Evolutionary conservation across 2,113 vertebrate species (phyloP), one percentile per base, ranked within the genome.

Genomic region (Sorex fumeus): DNA sequence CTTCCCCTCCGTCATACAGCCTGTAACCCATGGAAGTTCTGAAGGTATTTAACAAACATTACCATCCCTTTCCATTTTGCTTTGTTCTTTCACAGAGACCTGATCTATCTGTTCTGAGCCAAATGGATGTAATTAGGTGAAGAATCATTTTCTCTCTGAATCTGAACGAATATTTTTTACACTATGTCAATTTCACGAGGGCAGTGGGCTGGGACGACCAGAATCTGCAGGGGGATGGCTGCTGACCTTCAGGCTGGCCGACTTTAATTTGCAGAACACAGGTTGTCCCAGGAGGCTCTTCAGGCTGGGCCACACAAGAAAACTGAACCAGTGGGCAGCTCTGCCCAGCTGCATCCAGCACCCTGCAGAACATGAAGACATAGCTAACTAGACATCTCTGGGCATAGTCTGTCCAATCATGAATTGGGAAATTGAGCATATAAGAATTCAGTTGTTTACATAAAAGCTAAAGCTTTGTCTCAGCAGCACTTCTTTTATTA

Each of bases 191-290:
- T 94, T 95, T 94, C 92, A 94, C 95, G 96, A 96, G 97, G 94
- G 93, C 93, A 92, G 94, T 75, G 94, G 86, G 93, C 92, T 94
- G 40, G 84, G 96, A 95, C 0, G 2, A 93, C 75, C 84, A 94
- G 87, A 88, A 87, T 75, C 96, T 97, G 96, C 92, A 92, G 92
- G 94, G 93, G 93, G 96, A 91, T 91, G 76, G 87, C 90, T 88
- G 34, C 85, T 96, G 95, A 96, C 95, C 97, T 98, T 96, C 96
- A 97, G 97, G 62, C 62, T 64, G 95, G 96, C 95, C 89, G 95
- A 96, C 94, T 94, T 96, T 97, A 89, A 94, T 98, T 97, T 97
- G 96, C 97, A 95, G 96, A 96, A 96, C 79, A 71, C 91, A 87
- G 95, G 70, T 81, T 57, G 91, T 98, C 97, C 96, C 97, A 90